Conservation (phyloP, 2,797 vertebrate species). For the Sebastes variabilis region DNA sequence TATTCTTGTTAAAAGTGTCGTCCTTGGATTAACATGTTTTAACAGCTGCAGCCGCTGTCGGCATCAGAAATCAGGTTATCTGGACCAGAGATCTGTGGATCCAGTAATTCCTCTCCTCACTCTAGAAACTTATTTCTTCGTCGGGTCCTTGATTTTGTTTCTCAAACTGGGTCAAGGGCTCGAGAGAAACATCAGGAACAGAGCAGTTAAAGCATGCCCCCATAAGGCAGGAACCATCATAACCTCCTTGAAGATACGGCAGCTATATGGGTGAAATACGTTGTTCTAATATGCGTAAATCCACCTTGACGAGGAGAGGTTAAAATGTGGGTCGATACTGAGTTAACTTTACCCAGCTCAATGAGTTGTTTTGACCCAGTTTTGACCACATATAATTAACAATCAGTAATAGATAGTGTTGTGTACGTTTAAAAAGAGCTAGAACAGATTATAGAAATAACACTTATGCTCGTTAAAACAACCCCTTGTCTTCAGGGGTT, state of each 20-base stretch:
- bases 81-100: background rate
- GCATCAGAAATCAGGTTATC: background rate
- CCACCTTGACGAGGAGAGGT: no score
- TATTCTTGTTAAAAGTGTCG: background rate
- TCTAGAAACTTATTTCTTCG: background rate
- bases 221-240: slow-evolving; percentile 37
- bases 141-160: slow-evolving; percentile 42
- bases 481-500: no score
- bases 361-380: no score
- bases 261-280: background rate
- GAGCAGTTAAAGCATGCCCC: slow-evolving; percentile 16
- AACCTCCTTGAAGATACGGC: slow-evolving; percentile 45
- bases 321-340: no score
- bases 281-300: no score
- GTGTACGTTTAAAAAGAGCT: no score
- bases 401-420: no score
- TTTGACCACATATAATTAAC: no score
- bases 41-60: background rate
- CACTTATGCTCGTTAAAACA: no score
- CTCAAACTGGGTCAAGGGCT: slow-evolving; percentile 62
- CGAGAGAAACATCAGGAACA: slow-evolving; percentile 24
- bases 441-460: no score
- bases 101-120: no score
- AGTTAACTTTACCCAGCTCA: no score
- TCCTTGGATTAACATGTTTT: background rate